A percentile compares a stretch with the other conserved stretches of the same genome.
These are phyloP conservation scores for Bolborhynchus lineola DNA, from an alignment of 2,113 vertebrate species.

Conservation along the genomic window DNA sequence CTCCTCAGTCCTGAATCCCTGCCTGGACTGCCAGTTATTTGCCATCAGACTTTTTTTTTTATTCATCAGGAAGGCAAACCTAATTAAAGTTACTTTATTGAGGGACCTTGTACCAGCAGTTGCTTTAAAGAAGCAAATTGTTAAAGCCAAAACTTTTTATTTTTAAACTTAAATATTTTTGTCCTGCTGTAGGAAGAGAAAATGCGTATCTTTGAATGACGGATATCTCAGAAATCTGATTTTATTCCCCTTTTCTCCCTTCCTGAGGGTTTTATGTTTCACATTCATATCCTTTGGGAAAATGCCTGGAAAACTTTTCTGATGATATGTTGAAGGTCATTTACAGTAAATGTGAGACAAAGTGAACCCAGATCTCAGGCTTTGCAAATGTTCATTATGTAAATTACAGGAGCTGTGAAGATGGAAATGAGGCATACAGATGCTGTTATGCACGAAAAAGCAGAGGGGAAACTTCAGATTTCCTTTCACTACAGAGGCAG, in stretches of 20 bases:
- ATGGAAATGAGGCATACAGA: conserved; percentile 49
- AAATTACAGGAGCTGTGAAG: conserved; percentile 66
- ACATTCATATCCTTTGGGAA: conserved; percentile 29
- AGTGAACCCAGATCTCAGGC: conserved; percentile 47
- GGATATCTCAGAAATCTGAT: background rate
- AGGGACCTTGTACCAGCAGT: background rate
- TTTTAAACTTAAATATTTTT: background rate
- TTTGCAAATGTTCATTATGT: conserved; percentile 69
- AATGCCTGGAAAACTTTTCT: conserved; percentile 50
- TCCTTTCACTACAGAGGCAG: conserved; percentile 26
- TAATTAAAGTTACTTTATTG: conserved; percentile 6
- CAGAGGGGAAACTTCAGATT: conserved; percentile 56
- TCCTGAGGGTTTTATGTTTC: background rate
- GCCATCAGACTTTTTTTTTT: background rate
- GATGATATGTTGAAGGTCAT: conserved; percentile 60
- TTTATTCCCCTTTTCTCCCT: background rate
- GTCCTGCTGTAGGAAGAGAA: background rate
- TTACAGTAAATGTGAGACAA: conserved; percentile 27
- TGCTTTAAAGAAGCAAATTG: background rate
- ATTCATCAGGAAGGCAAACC: background rate
- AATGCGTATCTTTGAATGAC: background rate
- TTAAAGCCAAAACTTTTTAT: background rate
- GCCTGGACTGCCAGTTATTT: background rate
- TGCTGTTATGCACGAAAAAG: conserved; percentile 39
- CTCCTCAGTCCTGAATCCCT: background rate